Evolutionary conservation across 2,888 invertebrate species (phyloP).

Genomic region (Boloria selene): DNA sequence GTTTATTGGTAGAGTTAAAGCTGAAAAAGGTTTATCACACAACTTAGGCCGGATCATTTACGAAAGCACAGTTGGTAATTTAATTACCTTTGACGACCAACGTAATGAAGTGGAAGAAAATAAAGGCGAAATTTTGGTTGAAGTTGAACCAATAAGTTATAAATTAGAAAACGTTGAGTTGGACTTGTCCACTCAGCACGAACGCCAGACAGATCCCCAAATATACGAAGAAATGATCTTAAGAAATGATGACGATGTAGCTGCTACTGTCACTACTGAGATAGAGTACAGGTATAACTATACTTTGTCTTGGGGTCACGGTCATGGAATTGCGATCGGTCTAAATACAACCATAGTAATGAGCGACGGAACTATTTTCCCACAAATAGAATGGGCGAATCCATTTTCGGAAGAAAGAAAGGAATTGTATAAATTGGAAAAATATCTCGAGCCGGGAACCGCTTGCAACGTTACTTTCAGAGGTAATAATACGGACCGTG

Average conservation of each 20-base stretch:
- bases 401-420: constrained; percentile 80
- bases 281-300: constrained; percentile 88
- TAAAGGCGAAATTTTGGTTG: constrained; percentile 89
- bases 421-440: constrained; percentile 82
- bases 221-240: constrained; percentile 79
- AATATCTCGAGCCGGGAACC: constrained; percentile 88
- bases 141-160: constrained; percentile 90
- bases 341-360: constrained; percentile 85
- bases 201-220: constrained; percentile 72
- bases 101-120: constrained; percentile 80
- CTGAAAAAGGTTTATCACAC: constrained; percentile 71
- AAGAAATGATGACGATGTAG: constrained; percentile 79
- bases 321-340: constrained; percentile 87
- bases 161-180: constrained; percentile 86
- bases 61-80: constrained; percentile 85
- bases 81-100: constrained; percentile 85
- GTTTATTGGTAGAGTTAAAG: constrained; percentile 68
- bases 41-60: constrained; percentile 88
- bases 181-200: constrained; percentile 78
- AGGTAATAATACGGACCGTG: constrained; percentile 88
- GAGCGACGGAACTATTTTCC: constrained; percentile 80
- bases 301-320: constrained; percentile 90
- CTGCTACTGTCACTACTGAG: constrained; percentile 86
- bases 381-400: constrained; percentile 88
- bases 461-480: constrained; percentile 90